Evolutionary conservation across 2,888 invertebrate species (phyloP).

Genomic region (Amblyjoppa fuscipennis): DNA sequence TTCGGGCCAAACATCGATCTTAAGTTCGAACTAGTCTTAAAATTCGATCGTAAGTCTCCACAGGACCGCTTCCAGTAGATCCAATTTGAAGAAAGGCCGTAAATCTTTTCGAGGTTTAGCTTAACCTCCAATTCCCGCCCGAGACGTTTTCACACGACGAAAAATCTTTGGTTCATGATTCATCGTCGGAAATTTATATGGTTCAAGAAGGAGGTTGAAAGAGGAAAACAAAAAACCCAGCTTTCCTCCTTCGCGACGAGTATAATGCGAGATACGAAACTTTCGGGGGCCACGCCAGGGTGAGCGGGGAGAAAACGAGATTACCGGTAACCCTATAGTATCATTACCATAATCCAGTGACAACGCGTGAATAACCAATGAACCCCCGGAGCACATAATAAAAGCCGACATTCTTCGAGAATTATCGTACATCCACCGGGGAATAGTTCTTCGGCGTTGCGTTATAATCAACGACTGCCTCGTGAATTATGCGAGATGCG

Average conservation of each 20-base stretch:
- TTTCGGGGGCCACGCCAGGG: not conserved
- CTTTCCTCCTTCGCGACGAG: not conserved
- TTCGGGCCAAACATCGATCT: no score
- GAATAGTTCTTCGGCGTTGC: not conserved
- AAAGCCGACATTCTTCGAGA: conserved; percentile 17
- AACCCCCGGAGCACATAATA: conserved; percentile 14
- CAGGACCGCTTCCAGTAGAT: no score
- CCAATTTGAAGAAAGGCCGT: no score
- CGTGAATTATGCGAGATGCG: conserved; percentile 34
- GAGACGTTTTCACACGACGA: no score
- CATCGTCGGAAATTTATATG: no score
- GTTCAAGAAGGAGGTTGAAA: not conserved
- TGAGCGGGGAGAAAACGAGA: conserved; percentile 35
- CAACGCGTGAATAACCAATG: conserved; percentile 52
- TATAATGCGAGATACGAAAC: conserved; percentile 23
- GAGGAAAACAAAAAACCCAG: not conserved
- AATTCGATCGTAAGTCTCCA: no score
- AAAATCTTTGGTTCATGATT: no score
- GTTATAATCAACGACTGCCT: conserved; percentile 5
- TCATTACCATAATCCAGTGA: conserved; percentile 59
- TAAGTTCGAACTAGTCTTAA: no score
- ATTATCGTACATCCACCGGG: not conserved
- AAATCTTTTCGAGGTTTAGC: no score
- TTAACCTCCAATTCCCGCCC: no score
- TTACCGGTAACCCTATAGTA: conserved; percentile 42